Conservation (phyloP, 2,113 vertebrate genomes). For the zebrafish (Danio rerio) region DNA sequence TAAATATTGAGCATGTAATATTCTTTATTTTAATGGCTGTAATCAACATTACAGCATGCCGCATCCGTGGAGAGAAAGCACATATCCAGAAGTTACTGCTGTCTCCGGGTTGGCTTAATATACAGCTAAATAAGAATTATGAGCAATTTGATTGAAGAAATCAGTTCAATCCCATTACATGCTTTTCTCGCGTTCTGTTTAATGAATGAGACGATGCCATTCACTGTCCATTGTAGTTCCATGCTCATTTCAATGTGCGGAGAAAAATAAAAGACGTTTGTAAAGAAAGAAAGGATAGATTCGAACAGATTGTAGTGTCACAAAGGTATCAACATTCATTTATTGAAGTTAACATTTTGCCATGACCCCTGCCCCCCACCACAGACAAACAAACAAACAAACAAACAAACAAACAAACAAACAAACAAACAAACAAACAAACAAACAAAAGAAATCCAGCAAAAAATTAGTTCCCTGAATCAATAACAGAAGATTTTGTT, state of each 20-base stretch:
- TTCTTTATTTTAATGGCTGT: conserved; percentile 37
- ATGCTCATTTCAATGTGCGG: neutral
- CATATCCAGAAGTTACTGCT: neutral
- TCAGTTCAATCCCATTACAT: conserved; percentile 20
- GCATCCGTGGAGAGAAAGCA: conserved; percentile 4
- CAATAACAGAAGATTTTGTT: too few species aligned
- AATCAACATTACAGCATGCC: conserved; percentile 27
- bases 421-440: too few species aligned
- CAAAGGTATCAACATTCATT: neutral
- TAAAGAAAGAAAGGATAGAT: conserved; percentile 30
- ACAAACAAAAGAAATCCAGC: too few species aligned
- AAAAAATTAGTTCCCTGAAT: too few species aligned
- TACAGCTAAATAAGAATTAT: conserved; percentile 22
- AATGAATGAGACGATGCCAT: neutral
- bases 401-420: too few species aligned
- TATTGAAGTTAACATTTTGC: neutral
- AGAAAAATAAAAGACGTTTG: conserved; percentile 21
- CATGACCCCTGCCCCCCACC: too few species aligned
- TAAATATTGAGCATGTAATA: conserved; percentile 12
- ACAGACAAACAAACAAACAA: too few species aligned
- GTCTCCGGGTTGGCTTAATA: neutral
- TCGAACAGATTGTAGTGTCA: conserved; percentile 12
- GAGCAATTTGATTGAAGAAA: conserved; percentile 5
- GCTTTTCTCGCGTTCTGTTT: neutral
- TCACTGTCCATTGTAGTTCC: neutral